A percentile compares a stretch with the other conserved stretches of the same genome.
phyloP scores from a whole-genome alignment of 2,888 invertebrate species.

The Autographa pulchrina region DNA sequence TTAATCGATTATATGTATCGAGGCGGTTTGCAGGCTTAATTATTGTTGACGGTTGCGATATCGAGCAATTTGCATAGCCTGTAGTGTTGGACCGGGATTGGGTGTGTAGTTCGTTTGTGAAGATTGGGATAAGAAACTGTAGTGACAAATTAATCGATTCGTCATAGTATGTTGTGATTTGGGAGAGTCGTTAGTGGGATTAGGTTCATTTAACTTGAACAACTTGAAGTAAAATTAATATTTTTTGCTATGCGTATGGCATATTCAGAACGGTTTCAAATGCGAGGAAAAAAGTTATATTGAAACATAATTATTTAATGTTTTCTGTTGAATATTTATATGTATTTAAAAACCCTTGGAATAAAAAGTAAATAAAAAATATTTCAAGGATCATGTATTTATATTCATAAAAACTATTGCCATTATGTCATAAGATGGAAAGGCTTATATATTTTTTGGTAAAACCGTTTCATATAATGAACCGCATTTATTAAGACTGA shows the following conservation, averaged over 20 bases:
- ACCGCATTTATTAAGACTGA: constrained; percentile 36
- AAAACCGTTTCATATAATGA: constrained; percentile 23
- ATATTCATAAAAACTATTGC: neutral
- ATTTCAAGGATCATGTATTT: no score
- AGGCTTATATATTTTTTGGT: neutral
- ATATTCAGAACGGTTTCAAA: neutral
- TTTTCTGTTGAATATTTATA: no score
- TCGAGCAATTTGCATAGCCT: constrained; percentile 58
- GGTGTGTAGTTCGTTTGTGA: constrained; percentile 15
- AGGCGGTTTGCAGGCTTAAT: constrained; percentile 68
- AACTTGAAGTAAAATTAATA: neutral
- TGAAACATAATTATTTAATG: no score
- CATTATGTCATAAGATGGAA: constrained; percentile 1
- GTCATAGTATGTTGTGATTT: neutral
- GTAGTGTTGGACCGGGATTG: constrained; percentile 25
- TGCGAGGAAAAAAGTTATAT: neutral
- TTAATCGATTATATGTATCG: constrained; percentile 73
- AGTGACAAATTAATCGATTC: constrained; percentile 35
- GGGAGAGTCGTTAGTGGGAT: neutral
- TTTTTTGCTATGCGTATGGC: neutral
- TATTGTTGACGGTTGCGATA: constrained; percentile 66
- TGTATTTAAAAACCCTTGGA: no score
- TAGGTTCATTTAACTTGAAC: neutral
- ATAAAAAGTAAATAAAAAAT: no score
- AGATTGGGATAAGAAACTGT: constrained; percentile 39